Conservation (phyloP, 2,113 vertebrate genomes). For the Tragelaphus scriptus region DNA sequence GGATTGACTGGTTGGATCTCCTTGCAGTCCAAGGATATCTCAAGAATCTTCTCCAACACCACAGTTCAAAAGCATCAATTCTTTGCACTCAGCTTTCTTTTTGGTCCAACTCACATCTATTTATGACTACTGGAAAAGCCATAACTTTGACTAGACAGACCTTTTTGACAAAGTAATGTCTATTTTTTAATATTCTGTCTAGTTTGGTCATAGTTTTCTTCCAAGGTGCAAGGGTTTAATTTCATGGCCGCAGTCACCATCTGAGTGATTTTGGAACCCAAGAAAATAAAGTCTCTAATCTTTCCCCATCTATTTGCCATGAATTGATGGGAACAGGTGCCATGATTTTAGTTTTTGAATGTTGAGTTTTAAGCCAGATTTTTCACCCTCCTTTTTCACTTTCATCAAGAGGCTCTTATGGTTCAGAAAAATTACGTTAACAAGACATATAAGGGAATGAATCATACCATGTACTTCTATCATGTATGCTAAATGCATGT, state of each 20-base stretch:
- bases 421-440: background rate
- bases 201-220: background rate
- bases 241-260: background rate
- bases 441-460: background rate
- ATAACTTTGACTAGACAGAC: background rate
- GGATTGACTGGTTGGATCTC: background rate
- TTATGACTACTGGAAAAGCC: background rate
- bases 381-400: background rate
- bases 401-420: background rate
- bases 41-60: background rate
- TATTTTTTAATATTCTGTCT: background rate
- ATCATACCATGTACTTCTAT: background rate
- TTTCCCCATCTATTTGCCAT: background rate
- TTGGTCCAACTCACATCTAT: background rate
- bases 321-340: background rate
- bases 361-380: background rate
- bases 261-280: background rate
- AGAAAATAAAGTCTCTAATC: background rate
- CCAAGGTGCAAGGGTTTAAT: background rate
- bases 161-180: background rate
- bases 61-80: background rate
- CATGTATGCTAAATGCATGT: background rate
- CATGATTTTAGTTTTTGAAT: background rate
- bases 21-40: background rate
- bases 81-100: background rate